These are phyloP conservation scores for Cynocephalus volans DNA, from an alignment of 2,113 vertebrate genomes.

Conservation along the genomic window DNA sequence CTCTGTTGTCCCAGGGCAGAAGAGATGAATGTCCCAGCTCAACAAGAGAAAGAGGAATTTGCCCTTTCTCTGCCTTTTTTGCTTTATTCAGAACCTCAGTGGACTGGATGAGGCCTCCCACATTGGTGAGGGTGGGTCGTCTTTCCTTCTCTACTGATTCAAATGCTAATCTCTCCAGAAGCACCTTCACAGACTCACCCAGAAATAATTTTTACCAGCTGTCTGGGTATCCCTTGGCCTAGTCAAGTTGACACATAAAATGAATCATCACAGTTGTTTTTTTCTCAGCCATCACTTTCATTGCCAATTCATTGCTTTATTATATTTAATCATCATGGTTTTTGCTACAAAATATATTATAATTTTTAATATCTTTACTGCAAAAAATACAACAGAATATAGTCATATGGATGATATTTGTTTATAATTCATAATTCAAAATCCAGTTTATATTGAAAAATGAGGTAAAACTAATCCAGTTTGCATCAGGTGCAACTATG, in stretches of 20 bases:
- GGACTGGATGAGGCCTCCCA: neutral
- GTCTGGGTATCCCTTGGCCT: neutral
- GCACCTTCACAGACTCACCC: too few species aligned
- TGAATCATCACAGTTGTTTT: neutral
- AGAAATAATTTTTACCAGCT: neutral
- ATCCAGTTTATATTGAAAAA: neutral
- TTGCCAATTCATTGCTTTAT: neutral
- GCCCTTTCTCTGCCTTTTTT: neutral
- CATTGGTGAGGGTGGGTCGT: too few species aligned
- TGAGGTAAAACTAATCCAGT: neutral
- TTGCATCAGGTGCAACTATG: neutral
- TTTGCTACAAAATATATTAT: neutral
- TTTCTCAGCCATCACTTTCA: neutral
- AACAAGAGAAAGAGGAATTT: neutral
- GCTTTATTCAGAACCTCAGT: neutral
- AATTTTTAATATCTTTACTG: neutral
- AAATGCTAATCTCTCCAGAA: neutral
- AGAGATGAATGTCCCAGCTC: neutral
- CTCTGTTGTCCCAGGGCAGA: neutral
- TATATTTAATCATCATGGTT: neutral
- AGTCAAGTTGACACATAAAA: neutral
- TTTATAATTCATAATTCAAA: slow-evolving; percentile 6
- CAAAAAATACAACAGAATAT: neutral
- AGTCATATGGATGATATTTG: neutral
- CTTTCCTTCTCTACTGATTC: neutral